Base-by-base conservation (phyloP, 2,797 vertebrate species). In the Pangasius sanitwongsei region DNA sequence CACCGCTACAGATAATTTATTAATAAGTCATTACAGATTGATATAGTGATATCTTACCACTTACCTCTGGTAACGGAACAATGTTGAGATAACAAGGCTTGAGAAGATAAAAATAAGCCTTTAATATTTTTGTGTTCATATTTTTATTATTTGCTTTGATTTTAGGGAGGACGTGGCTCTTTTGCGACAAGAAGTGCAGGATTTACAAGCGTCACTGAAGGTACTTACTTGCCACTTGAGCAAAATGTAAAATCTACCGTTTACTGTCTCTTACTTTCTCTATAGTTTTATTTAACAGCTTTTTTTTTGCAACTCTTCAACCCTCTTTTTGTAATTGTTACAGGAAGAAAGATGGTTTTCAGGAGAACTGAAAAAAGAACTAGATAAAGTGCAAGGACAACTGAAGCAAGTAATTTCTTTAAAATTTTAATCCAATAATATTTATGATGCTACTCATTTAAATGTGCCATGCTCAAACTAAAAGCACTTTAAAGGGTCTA, bases 341-440 rank as follows among this genome's bases (percentile, higher is more conserved):
- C 90, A 99, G 98, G 99, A 99, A 95, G 99, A 99, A 94, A 96
- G 97, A 90, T 99, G 99, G 99, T 99, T 99, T 94, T 98, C 98
- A 91, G 98, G 97, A 93, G 98, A 99, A 94, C 95, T 99, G 93
- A 99, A 99, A 96, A 99, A 99, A 92, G 99, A 99, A 95, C 95
- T 99, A 95, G 98, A 99, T 94, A 99, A 98, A 97, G 97, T 98
- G 91, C 98, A 99, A 97, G 98, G 98, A 95, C 98, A 98, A 85
- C 97, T 95, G 94, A 98, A 99, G 96, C 98, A 99, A 98, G 99
- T 99, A 99, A 99, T 98, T 98, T 93, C 94, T 97, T 97, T 96
- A 94, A 97, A 95, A 96, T 97, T 92, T 94, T 96, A 96, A 93
- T 94, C 94, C 92, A 50, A 20, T 88, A 34, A n/a, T 20, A 44